Percentiles rank a stretch among this genome's conserved stretches.
Conservation (phyloP, 2,888 invertebrate species). For the Amiota communis region DNA sequence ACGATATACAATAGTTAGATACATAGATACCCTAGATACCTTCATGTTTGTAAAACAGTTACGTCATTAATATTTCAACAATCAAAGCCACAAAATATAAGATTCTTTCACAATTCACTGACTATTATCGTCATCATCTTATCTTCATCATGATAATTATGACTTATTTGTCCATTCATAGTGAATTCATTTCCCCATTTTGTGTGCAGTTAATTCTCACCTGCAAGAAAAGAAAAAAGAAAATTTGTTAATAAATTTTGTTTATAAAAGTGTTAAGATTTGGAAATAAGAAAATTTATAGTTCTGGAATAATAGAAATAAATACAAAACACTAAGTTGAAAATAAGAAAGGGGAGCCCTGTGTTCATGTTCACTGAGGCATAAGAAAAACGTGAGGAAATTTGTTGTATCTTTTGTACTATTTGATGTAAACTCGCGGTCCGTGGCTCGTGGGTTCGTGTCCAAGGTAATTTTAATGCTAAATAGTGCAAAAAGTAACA, state of each 20-base stretch:
- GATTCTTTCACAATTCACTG: no score
- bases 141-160: no score
- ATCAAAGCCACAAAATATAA: no score
- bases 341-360: neutral
- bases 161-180: no score
- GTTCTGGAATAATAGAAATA: no score
- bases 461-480: slow-evolving; percentile 11
- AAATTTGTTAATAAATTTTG: neutral
- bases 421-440: slow-evolving; percentile 5
- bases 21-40: no score
- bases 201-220: neutral
- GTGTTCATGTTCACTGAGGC: slow-evolving; percentile 5
- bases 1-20: slow-evolving; percentile 1
- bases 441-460: slow-evolving; percentile 19
- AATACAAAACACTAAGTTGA: no score
- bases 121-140: no score
- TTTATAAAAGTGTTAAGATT: neutral
- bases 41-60: slow-evolving; percentile 26
- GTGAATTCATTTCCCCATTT: no score
- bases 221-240: slow-evolving; percentile 8
- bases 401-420: neutral
- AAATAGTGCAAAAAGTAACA: slow-evolving; percentile 23
- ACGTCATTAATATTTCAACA: slow-evolving; percentile 41
- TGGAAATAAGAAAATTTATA: neutral
- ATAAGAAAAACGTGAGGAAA: slow-evolving; percentile 8